Conservation (phyloP, 2,797 vertebrate genomes). For the Rhinatrema bivittatum region DNA sequence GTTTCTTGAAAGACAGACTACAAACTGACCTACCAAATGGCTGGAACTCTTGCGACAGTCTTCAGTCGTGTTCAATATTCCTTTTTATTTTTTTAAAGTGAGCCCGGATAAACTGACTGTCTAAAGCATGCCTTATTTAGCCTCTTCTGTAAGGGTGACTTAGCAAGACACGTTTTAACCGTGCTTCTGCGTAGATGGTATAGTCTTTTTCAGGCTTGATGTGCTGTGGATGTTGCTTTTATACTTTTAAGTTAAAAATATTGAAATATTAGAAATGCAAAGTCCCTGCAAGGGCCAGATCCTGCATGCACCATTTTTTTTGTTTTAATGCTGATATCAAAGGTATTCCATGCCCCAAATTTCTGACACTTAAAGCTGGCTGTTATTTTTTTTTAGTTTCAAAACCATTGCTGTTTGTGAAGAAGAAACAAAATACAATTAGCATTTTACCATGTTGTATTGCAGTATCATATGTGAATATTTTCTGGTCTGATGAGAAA, state of each 20-base stretch:
- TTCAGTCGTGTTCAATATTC: slow-evolving; percentile 41
- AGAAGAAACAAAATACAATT: no score
- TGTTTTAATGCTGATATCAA: slow-evolving; percentile 56
- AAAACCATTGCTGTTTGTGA: no score
- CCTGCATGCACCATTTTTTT: slow-evolving; percentile 63
- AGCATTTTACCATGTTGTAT: no score
- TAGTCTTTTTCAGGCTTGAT: slow-evolving; percentile 86
- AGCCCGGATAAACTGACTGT: slow-evolving; percentile 74
- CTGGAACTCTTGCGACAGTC: slow-evolving; percentile 56
- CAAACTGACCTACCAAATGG: slow-evolving; percentile 59
- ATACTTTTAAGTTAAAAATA: slow-evolving; percentile 58
- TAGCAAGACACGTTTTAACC: slow-evolving; percentile 79
- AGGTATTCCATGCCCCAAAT: no score
- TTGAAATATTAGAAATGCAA: slow-evolving; percentile 51
- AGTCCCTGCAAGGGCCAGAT: slow-evolving; percentile 47
- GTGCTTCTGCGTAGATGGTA: slow-evolving; percentile 78
- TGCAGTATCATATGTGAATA: no score
- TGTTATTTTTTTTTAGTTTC: no score
- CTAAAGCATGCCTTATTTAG: slow-evolving; percentile 98
- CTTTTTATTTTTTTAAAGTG: slow-evolving; percentile 47
- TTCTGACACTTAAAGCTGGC: no score
- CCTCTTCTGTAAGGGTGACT: slow-evolving; percentile 72
- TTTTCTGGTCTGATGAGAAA: no score
- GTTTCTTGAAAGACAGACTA: slow-evolving; percentile 61
- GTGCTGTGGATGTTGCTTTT: slow-evolving; percentile 88